A percentile compares a stretch with the other conserved stretches of the same genome.
phyloP scores from a whole-genome alignment of 2,888 invertebrate genomes.

The Molorchus minor region DNA sequence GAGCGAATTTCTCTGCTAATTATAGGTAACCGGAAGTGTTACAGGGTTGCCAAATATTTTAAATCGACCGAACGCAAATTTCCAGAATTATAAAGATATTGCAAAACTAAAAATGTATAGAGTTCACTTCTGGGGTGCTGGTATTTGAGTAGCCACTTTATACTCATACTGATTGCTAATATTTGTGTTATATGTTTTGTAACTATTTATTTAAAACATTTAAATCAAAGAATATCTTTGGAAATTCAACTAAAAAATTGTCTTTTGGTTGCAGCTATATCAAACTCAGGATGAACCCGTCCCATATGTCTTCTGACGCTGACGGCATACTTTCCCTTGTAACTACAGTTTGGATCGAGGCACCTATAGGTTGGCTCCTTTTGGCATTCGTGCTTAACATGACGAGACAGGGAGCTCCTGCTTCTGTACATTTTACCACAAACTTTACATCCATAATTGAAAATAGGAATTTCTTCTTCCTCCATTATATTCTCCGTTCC shows the following conservation, averaged over 20 bases:
- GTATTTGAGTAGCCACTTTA: too few relatives aligned
- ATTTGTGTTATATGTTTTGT: too few relatives aligned
- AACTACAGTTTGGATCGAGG: constrained; percentile 35
- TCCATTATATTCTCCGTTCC: not conserved
- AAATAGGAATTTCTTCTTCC: not conserved
- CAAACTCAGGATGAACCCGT: constrained; percentile 14
- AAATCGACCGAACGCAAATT: too few relatives aligned
- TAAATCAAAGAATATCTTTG: constrained; percentile 8
- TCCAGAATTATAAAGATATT: too few relatives aligned
- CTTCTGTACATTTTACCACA: constrained; percentile 67
- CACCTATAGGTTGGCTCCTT: constrained; percentile 42
- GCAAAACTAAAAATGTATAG: too few relatives aligned
- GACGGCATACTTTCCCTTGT: constrained; percentile 49
- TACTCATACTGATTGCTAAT: too few relatives aligned
- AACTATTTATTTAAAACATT: too few relatives aligned
- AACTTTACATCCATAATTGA: constrained; percentile 20
- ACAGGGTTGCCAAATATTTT: too few relatives aligned
- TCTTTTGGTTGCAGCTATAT: not conserved
- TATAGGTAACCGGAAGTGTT: too few relatives aligned
- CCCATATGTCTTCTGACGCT: constrained; percentile 45
- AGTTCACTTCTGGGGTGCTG: too few relatives aligned
- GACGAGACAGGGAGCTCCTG: constrained; percentile 72
- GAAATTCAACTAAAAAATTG: constrained; percentile 16
- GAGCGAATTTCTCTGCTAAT: too few relatives aligned
- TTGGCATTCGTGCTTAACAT: constrained; percentile 44